Evolutionary conservation across 2,113 vertebrate genomes (phyloP).

Genomic region (Azemiops feae): DNA sequence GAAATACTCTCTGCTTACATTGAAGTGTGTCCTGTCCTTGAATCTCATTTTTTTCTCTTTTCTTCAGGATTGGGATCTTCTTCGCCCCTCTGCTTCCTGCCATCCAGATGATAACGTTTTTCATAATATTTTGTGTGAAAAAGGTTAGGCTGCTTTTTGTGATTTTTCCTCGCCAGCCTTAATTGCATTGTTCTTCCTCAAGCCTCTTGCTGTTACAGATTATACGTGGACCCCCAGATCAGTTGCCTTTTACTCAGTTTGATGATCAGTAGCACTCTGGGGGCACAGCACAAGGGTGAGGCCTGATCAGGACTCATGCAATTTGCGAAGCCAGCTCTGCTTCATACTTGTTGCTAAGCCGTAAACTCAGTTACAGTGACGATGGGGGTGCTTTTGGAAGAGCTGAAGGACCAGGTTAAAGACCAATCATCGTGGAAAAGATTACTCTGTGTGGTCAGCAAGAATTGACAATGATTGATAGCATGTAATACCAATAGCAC

Average conservation of each 20-base stretch:
- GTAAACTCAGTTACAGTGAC: neutral
- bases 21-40: neutral
- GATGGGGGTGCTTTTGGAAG: too few relatives aligned
- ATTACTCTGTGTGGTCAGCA: too few relatives aligned
- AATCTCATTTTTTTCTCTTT: conserved; percentile 2
- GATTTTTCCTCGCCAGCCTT: neutral
- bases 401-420: too few relatives aligned
- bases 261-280: neutral
- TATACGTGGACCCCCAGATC: neutral
- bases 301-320: neutral
- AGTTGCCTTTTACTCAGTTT: neutral
- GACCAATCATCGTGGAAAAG: too few relatives aligned
- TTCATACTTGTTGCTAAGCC: neutral
- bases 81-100: conserved; percentile 90
- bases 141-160: conserved; percentile 74
- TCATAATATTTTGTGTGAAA: conserved; percentile 89
- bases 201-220: neutral
- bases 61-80: conserved; percentile 88
- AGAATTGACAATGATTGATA: too few relatives aligned
- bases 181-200: neutral
- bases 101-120: conserved; percentile 86
- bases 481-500: too few relatives aligned
- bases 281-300: neutral
- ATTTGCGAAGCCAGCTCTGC: neutral
- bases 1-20: neutral